Percentiles rank a stretch among this genome's conserved stretches.
Evolutionary conservation across 2,888 invertebrate species (phyloP).

Genomic region (Campaea margaritaria): DNA sequence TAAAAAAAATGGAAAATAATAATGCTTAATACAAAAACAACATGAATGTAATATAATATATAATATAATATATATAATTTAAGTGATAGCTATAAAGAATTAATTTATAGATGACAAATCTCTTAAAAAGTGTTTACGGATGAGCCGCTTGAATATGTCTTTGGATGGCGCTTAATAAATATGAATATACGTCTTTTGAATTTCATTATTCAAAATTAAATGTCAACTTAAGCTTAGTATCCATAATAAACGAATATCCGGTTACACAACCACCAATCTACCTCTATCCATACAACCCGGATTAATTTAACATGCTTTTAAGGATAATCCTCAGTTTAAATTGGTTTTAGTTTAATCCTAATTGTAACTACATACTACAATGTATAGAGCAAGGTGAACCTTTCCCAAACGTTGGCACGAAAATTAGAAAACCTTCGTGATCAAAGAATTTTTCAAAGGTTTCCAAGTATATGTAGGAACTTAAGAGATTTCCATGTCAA

Average conservation of each 20-base stretch:
- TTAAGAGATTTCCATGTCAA: neutral
- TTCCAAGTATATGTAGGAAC: neutral
- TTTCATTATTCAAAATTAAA: neutral
- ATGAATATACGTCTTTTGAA: too few species aligned
- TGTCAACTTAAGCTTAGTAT: neutral
- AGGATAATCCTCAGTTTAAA: slow-evolving; percentile 42
- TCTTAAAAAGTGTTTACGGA: too few species aligned
- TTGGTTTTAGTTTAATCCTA: slow-evolving; percentile 45
- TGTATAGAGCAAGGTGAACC: slow-evolving; percentile 1
- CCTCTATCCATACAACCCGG: slow-evolving; percentile 29
- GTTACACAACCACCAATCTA: slow-evolving; percentile 24
- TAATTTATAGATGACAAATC: too few species aligned
- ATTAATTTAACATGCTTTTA: slow-evolving; percentile 41
- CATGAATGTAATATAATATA: too few species aligned
- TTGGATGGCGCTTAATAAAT: too few species aligned
- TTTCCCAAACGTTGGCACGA: neutral
- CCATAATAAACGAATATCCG: slow-evolving; percentile 23
- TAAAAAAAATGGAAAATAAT: too few species aligned
- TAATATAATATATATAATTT: too few species aligned
- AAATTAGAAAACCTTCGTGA: neutral
- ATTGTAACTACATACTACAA: slow-evolving; percentile 30
- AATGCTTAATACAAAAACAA: too few species aligned
- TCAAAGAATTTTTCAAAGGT: neutral
- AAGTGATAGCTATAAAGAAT: too few species aligned
- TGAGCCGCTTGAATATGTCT: too few species aligned